Evolutionary conservation across 2,888 invertebrate genomes (phyloP).

Genomic region (Meghimatium bilineatum): DNA sequence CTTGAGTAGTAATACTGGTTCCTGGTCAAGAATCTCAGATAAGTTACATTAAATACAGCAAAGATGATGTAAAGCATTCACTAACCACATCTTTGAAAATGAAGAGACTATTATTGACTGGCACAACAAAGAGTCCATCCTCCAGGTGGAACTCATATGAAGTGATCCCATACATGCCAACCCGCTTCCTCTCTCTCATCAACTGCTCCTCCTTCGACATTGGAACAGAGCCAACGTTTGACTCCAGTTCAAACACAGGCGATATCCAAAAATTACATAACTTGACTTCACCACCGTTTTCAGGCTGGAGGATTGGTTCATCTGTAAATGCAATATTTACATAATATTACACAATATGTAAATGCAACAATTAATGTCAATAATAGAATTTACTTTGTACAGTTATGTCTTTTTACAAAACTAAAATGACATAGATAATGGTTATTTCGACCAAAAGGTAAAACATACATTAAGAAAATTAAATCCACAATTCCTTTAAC

Average conservation of each 20-base stretch:
- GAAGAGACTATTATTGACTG: conserved; percentile 91
- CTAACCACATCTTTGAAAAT: conserved; percentile 84
- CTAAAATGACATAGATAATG: too few relatives aligned
- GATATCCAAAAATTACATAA: neutral
- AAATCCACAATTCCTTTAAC: too few relatives aligned
- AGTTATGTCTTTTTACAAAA: conserved; percentile 5
- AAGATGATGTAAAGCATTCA: neutral
- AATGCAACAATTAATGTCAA: neutral
- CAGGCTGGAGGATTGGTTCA: conserved; percentile 42
- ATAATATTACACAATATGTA: neutral
- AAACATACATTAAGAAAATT: too few relatives aligned
- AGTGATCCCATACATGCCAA: conserved; percentile 93
- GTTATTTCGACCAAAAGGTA: too few relatives aligned
- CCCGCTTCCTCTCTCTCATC: conserved; percentile 91
- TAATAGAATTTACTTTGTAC: neutral
- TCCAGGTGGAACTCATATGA: conserved; percentile 91
- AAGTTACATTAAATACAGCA: too few relatives aligned
- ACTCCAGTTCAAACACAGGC: conserved; percentile 31
- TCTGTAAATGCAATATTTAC: neutral
- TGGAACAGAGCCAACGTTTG: conserved; percentile 77
- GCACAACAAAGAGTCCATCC: conserved; percentile 92
- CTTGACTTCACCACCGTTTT: conserved; percentile 78
- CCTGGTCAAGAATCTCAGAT: too few relatives aligned
- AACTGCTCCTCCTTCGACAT: conserved; percentile 92
- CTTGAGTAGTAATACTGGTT: too few relatives aligned